Conservation (phyloP, 2,888 invertebrate species). For the Sturmia bella region DNA sequence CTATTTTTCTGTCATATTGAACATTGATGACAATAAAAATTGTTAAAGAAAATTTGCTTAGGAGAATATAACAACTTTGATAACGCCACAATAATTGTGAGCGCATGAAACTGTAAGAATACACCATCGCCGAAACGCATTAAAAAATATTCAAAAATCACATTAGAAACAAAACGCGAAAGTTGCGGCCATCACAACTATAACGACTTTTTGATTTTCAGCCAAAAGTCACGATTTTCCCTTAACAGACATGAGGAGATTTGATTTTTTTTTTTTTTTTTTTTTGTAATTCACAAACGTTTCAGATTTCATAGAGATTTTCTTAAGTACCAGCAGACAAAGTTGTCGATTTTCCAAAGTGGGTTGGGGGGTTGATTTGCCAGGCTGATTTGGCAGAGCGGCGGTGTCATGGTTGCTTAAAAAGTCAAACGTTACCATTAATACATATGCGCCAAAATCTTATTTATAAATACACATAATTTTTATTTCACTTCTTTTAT, state of each 20-base stretch:
- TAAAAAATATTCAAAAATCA: constrained; percentile 20
- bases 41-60: constrained; percentile 36
- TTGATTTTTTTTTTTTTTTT: constrained; percentile 15
- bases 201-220: constrained; percentile 67
- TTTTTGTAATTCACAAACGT: constrained; percentile 26
- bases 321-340: constrained; percentile 2
- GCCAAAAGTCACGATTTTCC: constrained; percentile 70
- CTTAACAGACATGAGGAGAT: constrained; percentile 64
- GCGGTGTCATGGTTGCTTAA: constrained; percentile 41
- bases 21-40: constrained; percentile 63
- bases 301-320: constrained; percentile 57
- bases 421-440: constrained; percentile 36
- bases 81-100: constrained; percentile 62
- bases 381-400: background rate
- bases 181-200: constrained; percentile 9
- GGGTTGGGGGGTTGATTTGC: constrained; percentile 18
- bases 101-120: constrained; percentile 11
- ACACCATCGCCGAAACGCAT: constrained; percentile 35
- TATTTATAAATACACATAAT: constrained; percentile 50
- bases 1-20: constrained; percentile 55
- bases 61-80: constrained; percentile 52
- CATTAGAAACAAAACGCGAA: constrained; percentile 24
- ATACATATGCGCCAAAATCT: constrained; percentile 40
- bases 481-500: constrained; percentile 22
- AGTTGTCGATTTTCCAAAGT: background rate